Evolutionary conservation across 2,113 vertebrate genomes (phyloP).

Genomic region (Dunckerocampus dactyliophorus): DNA sequence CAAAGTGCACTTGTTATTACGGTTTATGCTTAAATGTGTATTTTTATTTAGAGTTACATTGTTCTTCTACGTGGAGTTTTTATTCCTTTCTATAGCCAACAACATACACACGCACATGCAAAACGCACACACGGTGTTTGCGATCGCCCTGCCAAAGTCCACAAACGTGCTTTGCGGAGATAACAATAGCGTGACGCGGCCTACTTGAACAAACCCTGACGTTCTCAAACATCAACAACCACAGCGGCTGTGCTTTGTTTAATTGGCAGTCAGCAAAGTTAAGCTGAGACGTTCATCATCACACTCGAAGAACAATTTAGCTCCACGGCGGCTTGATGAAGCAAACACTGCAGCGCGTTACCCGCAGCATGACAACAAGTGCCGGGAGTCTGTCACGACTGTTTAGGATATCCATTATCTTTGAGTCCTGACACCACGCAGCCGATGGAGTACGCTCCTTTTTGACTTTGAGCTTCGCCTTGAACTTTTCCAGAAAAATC

Average conservation of each 20-base stretch:
- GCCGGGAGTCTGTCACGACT: conserved; percentile 45
- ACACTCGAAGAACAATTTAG: conserved; percentile 42
- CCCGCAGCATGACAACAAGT: conserved; percentile 44
- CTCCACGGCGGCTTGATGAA: conserved; percentile 35
- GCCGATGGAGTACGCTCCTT: conserved; percentile 31
- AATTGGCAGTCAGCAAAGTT: conserved; percentile 51
- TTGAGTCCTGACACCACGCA: conserved; percentile 38
- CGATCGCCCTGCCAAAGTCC: conserved; percentile 19
- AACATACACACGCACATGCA: not conserved
- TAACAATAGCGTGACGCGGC: conserved; percentile 16
- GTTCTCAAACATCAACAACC: conserved; percentile 16
- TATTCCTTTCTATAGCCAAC: too few relatives aligned
- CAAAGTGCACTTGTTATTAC: too few relatives aligned
- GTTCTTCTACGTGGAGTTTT: too few relatives aligned
- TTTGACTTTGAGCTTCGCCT: conserved; percentile 36
- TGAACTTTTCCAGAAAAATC: conserved; percentile 33
- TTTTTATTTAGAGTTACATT: too few relatives aligned
- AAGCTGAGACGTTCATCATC: conserved; percentile 45
- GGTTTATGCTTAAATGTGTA: too few relatives aligned
- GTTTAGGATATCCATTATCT: conserved; percentile 59
- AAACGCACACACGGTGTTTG: conserved; percentile 9
- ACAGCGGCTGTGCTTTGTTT: conserved; percentile 18
- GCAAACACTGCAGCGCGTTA: conserved; percentile 42
- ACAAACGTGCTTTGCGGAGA: conserved; percentile 29
- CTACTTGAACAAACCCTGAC: conserved; percentile 15